Conservation (phyloP, 2,888 invertebrate genomes). For the Penaeus monodon region DNA sequence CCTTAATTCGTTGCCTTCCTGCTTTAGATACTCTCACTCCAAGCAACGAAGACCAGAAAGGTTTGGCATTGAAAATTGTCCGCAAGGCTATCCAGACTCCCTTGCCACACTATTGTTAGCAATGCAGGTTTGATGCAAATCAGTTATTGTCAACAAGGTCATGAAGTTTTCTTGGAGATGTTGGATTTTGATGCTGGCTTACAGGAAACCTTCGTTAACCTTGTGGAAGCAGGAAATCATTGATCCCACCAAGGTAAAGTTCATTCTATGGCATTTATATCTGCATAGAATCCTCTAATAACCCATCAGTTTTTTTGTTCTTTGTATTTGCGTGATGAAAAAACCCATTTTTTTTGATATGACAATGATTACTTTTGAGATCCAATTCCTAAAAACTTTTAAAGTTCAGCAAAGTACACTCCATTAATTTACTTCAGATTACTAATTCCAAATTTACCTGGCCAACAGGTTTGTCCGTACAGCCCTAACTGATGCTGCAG, state of each 20-base stretch:
- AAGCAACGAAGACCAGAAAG: slow-evolving; percentile 83
- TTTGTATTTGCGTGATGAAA: no score
- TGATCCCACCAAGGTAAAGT: slow-evolving; percentile 93
- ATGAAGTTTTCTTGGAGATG: slow-evolving; percentile 70
- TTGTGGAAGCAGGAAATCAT: slow-evolving; percentile 95
- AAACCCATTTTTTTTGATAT: no score
- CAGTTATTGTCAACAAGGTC: slow-evolving; percentile 92
- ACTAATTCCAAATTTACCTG: not conserved
- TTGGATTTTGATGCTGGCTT: slow-evolving; percentile 85
- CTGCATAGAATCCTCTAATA: not conserved
- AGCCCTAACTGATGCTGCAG: slow-evolving; percentile 92
- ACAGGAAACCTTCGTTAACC: slow-evolving; percentile 90
- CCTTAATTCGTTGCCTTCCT: slow-evolving; percentile 86
- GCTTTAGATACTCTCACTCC: slow-evolving; percentile 78
- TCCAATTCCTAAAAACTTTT: no score
- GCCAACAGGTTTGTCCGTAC: slow-evolving; percentile 84
- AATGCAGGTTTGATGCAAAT: slow-evolving; percentile 95
- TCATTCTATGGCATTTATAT: not conserved
- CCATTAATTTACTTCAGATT: no score
- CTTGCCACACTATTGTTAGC: slow-evolving; percentile 89
- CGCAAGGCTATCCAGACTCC: slow-evolving; percentile 88
- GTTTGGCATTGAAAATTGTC: slow-evolving; percentile 87
- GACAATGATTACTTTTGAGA: no score
- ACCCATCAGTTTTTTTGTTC: not conserved
- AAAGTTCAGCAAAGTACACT: no score